These are phyloP conservation scores for Leptinotarsa rubiginosa DNA, from an alignment of 2,888 invertebrate genomes.

Conservation along the genomic window DNA sequence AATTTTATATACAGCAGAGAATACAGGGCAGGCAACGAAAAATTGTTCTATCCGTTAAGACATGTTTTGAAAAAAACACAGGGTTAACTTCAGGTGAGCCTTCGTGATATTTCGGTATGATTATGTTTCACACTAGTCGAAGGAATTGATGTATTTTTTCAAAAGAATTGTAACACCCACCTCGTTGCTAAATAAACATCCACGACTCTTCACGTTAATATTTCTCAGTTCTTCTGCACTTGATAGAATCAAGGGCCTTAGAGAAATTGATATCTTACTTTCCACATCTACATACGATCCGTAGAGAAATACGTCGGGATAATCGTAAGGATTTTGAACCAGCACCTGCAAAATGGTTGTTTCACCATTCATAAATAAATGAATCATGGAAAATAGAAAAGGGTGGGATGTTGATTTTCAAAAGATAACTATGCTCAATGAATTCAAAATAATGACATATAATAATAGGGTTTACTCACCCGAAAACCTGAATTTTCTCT, in stretches of 20 bases:
- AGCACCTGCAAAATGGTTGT: slow-evolving; percentile 13
- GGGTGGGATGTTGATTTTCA: neutral
- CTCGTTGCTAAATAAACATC: slow-evolving; percentile 40
- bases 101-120: neutral
- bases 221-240: slow-evolving; percentile 30
- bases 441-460: neutral
- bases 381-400: no score
- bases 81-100: neutral
- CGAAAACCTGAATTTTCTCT: slow-evolving; percentile 7
- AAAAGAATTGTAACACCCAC: slow-evolving; percentile 12
- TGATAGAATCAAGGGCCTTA: slow-evolving; percentile 37
- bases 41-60: no score
- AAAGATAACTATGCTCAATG: neutral
- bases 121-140: neutral
- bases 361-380: no score
- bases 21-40: no score
- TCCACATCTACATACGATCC: slow-evolving; percentile 8
- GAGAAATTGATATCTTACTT: slow-evolving; percentile 33
- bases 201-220: slow-evolving; percentile 29
- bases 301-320: slow-evolving; percentile 24
- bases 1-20: no score
- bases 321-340: slow-evolving; percentile 18
- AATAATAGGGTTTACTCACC: neutral
- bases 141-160: neutral
- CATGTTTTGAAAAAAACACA: no score